Percentiles rank a stretch among this genome's conserved stretches.
These are phyloP conservation scores for Erythrolamprus reginae DNA, from an alignment of 2,113 vertebrate genomes.

Conservation along the genomic window DNA sequence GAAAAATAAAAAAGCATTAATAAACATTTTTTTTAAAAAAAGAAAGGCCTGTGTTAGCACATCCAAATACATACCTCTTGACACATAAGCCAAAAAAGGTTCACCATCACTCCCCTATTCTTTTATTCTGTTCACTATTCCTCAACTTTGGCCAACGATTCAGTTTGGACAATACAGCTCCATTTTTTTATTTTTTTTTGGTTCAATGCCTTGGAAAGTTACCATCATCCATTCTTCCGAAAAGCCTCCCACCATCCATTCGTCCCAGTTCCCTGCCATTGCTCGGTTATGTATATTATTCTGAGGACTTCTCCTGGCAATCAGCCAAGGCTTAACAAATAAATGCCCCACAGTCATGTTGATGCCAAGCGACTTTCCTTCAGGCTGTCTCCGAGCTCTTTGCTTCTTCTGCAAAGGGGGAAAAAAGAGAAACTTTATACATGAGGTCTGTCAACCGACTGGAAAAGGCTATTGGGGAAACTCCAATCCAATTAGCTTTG, in stretches of 20 bases:
- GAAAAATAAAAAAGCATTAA: no score
- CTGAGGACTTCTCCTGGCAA: not conserved
- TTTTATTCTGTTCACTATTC: not conserved
- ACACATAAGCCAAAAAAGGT: no score
- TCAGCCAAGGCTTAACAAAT: not conserved
- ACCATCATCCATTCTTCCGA: not conserved
- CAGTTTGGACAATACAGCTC: no score
- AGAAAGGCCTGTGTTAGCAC: no score
- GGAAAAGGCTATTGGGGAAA: not conserved
- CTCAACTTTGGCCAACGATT: not conserved
- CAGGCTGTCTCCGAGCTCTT: not conserved
- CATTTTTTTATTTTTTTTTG: not conserved
- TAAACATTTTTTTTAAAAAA: no score
- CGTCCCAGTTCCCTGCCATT: not conserved
- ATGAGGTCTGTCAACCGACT: not conserved
- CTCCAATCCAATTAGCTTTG: slow-evolving; percentile 19
- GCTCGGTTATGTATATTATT: not conserved
- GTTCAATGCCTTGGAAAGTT: fast-evolving
- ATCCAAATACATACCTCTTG: no score
- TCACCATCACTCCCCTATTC: no score
- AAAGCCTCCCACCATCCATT: fast-evolving
- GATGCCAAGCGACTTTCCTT: not conserved
- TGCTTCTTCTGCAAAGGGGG: not conserved
- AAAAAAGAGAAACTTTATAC: not conserved
- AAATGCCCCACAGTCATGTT: not conserved